Base-by-base conservation (phyloP, 53 echinoderm and acorn worm genomes). In the Apostichopus leukothele region DNA sequence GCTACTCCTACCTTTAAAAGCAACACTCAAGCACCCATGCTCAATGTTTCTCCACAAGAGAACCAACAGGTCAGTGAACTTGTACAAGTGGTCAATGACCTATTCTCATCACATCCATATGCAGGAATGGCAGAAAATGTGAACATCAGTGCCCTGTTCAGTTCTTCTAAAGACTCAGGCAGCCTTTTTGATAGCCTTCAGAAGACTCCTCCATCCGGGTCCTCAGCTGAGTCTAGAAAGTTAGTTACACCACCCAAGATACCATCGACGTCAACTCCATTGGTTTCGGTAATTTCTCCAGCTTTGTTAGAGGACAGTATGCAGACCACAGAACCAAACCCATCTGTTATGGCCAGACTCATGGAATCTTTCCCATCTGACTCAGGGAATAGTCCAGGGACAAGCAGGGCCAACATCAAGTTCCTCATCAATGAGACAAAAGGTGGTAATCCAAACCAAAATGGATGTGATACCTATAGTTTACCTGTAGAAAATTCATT, bases 401-500 rank as follows among this genome's bases (percentile, higher is more conserved):
- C 71, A 71, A 18, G n/a, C 18, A 18, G 20, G 71, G 0, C n/a
- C 18, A 18, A 71, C 71, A 71, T 6, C 18, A 57, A 9, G 8
- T 57, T 5, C 57, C 57, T 10, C 8, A 10, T 57, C 10, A 71
- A 71, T 71, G 71, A n/a, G 18, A 71, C 18, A n/a, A n/a, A 6
- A 71, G 71, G 71, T 18, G 18, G 4, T 16, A 18, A 20, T 19
- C 16, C 6, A 71, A 71, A 19, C 18, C 59, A 54, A 19, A 50
- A 77, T 77, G 39, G 77, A 7, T 77, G 18, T 52, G 55, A 54
- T 57, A 5, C 23, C 54, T 54, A 57, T 22, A 81, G 22, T 81
- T 57, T 81, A 81, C 81, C 81, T 0, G n/a, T 10, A 20, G 81
- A 81, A 25, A n/a, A 59, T 81, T 81, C 81, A 57, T 81, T 81